phyloP scores from a whole-genome alignment of 2,113 vertebrate genomes.

The Callipepla californica region DNA sequence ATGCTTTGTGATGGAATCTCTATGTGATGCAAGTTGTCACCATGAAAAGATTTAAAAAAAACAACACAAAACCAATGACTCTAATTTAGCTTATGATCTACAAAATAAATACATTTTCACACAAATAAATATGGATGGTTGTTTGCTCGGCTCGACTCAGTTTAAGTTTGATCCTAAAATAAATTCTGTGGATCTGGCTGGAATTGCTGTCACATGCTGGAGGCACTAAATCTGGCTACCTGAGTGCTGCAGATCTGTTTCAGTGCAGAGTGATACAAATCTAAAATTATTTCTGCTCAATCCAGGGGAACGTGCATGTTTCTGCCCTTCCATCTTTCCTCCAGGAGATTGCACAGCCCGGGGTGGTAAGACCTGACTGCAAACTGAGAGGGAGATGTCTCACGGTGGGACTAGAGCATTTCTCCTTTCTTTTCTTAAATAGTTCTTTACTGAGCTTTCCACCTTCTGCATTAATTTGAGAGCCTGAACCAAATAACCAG shows the following conservation, averaged over 20 bases:
- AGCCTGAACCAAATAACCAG: conserved; percentile 64
- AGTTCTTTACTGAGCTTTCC: conserved; percentile 48
- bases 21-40: conserved; percentile 39
- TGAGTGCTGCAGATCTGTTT: conserved; percentile 12
- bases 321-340: conserved; percentile 22
- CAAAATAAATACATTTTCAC: conserved; percentile 21
- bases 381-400: conserved; percentile 13
- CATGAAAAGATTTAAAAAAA: neutral
- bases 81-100: neutral
- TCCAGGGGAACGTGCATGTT: neutral
- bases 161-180: conserved; percentile 36
- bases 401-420: conserved; percentile 7
- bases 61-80: too few relatives aligned
- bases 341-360: neutral
- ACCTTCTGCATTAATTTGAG: conserved; percentile 61
- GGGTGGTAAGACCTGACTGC: neutral
- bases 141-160: neutral
- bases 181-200: conserved; percentile 20
- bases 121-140: conserved; percentile 6
- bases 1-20: conserved; percentile 24
- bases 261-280: conserved; percentile 13
- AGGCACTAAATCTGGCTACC: conserved; percentile 34
- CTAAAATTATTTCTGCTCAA: conserved; percentile 34
- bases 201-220: neutral
- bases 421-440: conserved; percentile 25